Evolutionary conservation across 1,140 invertebrate species (phyloP), one percentile per base, ranked within the genome.

Genomic region (Lepeophtheirus salmonis): DNA sequence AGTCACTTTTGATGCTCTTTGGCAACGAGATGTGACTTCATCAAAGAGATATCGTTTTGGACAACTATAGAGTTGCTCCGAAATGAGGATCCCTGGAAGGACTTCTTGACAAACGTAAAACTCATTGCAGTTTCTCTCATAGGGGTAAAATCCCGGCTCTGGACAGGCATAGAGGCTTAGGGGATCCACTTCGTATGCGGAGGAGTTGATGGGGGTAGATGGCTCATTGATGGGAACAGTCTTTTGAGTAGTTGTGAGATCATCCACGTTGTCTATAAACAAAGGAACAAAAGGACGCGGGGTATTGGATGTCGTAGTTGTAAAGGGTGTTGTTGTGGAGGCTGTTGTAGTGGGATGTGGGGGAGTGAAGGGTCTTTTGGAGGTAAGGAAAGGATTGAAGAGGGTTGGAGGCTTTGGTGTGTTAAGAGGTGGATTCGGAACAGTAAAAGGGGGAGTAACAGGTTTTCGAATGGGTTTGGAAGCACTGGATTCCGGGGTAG

Each of bases 81-180:
- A 21, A 1, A 21, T 17, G 2, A 60, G 17, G 6, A 20, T 51
- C n/a, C 57, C 57, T 4, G 57, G 57, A 20, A 50, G 18, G 30
- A 60, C 48, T 51, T 60, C 57, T 60, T 50, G 23, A 23, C 57
- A 60, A 2, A 50, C 30, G 18, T 60, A 60, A 41, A 60, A 60
- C 41, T 60, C 57, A 10, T 41, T 49, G 17, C 57, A 60, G 18
- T 50, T 23, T 12, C 16, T 41, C 17, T 18, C 16, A 3, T 49
- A 25, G 18, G 41, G 14, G n/a, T 26, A 60, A 51, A 41, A 60
- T 50, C 57, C 55, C 14, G 57, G 26, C 57, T 60, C 57, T 18
- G 41, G n/a, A 50, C 57, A 60, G 12, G 41, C 2, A 23, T 60
- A 60, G 18, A 60, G 17, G 17, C 23, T 41, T 12, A 26, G 23